Base-by-base conservation (phyloP, 2,797 vertebrate species). In the Gadopsis bispinosus region DNA sequence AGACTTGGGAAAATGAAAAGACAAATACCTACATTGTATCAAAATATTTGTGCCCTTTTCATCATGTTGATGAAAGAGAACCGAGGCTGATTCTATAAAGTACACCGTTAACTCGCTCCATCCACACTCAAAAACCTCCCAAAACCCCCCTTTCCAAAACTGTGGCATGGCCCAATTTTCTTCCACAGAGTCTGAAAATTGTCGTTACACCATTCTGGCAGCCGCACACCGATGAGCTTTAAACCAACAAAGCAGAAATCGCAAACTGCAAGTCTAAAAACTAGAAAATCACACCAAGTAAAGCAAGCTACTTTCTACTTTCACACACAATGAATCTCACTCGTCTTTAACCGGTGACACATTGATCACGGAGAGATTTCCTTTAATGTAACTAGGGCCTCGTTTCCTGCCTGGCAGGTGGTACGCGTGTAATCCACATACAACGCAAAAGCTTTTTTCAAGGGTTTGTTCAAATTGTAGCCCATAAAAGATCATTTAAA, bases 131-230 rank as follows among this genome's bases (percentile, higher is more conserved):
- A 19, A 64, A 65, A 62, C 22, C n/a, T 41, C 26, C 56, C 17
- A 5, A 41, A 80, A 69, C 43, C 39, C 53, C 45, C 39, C 56
- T 74, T 88, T 79, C 75, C 81, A 79, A 86, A 86, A 81, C 70
- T 63, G 69, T 80, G 86, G 77, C 75, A 79, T 70, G 71, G 70
- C 83, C 65, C 76, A 84, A 87, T 89, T 86, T 88, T 89, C 83
- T 80, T 84, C 54, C 65, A 20, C 31, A 48, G 33, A 73, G 79
- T 81, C 55, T 79, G 83, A 91, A 91, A 88, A 89, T 87, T 85
- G 81, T 85, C 59, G 78, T 53, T 3, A 68, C 22, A 20, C 64
- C 7, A 14, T 43, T 60, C 11, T 61, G 51, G 81, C 81, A 83
- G 83, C 81, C 41, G 29, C 69, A 85, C 69, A 80, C 73, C 10